phyloP scores from a whole-genome alignment of 1,140 invertebrate genomes.

The Geopemphigus sp. region DNA sequence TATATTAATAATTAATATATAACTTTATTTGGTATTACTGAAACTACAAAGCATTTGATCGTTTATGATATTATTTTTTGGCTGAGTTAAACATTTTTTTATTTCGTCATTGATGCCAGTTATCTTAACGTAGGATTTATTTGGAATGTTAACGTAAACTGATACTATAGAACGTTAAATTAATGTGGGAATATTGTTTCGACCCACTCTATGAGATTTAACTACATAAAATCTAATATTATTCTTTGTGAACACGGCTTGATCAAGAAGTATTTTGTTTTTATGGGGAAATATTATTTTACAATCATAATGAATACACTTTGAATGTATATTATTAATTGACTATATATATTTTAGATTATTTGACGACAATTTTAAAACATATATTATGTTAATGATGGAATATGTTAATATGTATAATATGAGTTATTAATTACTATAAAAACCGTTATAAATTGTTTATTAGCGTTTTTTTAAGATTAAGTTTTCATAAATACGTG shows the following conservation, averaged over 20 bases:
- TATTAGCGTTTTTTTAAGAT: no score
- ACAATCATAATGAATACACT: no score
- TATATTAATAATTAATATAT: background rate
- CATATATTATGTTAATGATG: no score
- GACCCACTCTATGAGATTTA: slow-evolving; percentile 1
- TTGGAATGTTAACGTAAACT: slow-evolving; percentile 28
- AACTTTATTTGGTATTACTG: background rate
- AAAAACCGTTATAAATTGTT: no score
- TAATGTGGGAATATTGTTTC: slow-evolving; percentile 1
- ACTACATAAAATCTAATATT: slow-evolving; percentile 14
- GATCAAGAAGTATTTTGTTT: no score
- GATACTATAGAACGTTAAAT: background rate
- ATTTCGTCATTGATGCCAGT: slow-evolving; percentile 7
- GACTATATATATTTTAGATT: no score
- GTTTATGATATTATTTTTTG: background rate
- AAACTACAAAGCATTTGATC: background rate
- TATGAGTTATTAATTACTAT: no score
- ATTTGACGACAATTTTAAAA: no score
- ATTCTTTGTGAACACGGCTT: background rate
- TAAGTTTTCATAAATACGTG: no score
- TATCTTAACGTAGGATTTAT: slow-evolving; percentile 15
- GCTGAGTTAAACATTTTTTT: background rate
- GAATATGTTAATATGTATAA: no score
- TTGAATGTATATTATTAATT: no score
- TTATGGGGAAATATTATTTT: no score